Conservation (phyloP, 2,797 vertebrate species). For the Darevskia nairensis region DNA sequence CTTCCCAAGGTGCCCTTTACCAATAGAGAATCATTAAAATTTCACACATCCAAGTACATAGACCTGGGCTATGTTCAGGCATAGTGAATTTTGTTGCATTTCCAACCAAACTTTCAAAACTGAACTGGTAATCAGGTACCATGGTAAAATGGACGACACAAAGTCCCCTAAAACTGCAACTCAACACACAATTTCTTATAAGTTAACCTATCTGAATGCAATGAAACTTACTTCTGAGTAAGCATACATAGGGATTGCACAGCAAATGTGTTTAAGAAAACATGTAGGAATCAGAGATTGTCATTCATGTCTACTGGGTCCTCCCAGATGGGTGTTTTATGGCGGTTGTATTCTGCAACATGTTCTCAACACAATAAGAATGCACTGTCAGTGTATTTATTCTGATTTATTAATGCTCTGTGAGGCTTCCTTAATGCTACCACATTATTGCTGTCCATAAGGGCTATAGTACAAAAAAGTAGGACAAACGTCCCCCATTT, state of each 20-base stretch:
- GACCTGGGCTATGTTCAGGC: neutral
- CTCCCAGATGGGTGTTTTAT: no score
- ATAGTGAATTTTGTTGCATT: neutral
- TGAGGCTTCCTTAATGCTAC: no score
- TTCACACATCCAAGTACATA: neutral
- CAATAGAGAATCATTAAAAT: constrained; percentile 26
- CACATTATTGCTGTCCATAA: no score
- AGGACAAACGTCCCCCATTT: no score
- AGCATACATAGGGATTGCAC: no score
- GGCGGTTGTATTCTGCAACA: no score
- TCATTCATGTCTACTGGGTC: neutral
- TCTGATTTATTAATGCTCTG: no score
- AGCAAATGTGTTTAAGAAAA: neutral
- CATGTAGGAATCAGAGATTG: neutral
- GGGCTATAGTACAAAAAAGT: no score
- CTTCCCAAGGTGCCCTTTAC: neutral
- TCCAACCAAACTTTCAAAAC: neutral
- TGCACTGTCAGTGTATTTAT: no score
- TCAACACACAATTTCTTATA: neutral
- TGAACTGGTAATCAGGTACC: neutral
- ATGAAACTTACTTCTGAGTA: no score
- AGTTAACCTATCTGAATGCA: neutral
- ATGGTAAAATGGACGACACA: neutral
- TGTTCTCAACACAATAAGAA: no score
- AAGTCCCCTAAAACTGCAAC: neutral